Percentiles rank a stretch among this genome's conserved stretches.
These are phyloP conservation scores for Zalophus californianus DNA, from an alignment of 2,797 vertebrate genomes.

Conservation along the genomic window DNA sequence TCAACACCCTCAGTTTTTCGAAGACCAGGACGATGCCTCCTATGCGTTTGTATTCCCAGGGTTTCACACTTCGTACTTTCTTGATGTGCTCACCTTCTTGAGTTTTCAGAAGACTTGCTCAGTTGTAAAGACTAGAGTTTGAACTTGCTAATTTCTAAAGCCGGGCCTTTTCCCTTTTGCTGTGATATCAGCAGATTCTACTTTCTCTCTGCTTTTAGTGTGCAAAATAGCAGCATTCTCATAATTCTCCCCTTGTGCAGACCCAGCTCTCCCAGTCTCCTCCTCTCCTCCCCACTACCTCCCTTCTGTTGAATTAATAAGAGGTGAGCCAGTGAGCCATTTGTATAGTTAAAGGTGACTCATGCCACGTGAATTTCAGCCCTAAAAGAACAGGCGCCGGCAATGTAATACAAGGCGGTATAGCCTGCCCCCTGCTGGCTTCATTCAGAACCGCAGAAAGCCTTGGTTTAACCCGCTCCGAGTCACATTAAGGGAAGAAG, in stretches of 20 bases:
- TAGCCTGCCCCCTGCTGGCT: background rate
- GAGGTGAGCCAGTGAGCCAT: background rate
- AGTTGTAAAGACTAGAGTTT: background rate
- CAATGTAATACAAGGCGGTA: background rate
- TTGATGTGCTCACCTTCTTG: background rate
- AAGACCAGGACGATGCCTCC: rapidly evolving
- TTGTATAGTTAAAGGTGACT: background rate
- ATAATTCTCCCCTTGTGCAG: background rate
- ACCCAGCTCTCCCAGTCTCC: background rate
- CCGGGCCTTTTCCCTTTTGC: background rate
- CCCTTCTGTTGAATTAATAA: background rate
- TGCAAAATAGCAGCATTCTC: background rate
- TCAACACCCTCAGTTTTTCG: background rate
- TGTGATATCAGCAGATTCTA: background rate
- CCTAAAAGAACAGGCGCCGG: background rate
- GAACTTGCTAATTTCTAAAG: background rate
- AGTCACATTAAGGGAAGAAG: background rate
- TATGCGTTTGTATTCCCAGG: background rate
- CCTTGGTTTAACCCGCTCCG: rapidly evolving
- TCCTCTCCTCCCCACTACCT: background rate
- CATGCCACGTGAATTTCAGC: background rate
- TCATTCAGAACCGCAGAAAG: background rate
- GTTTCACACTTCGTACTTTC: background rate
- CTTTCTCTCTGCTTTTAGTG: background rate
- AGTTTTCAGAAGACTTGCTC: background rate